A percentile compares a stretch with the other conserved stretches of the same genome.
These are phyloP conservation scores for Podilymbus podiceps DNA, from an alignment of 2,113 vertebrate species.

Conservation along the genomic window DNA sequence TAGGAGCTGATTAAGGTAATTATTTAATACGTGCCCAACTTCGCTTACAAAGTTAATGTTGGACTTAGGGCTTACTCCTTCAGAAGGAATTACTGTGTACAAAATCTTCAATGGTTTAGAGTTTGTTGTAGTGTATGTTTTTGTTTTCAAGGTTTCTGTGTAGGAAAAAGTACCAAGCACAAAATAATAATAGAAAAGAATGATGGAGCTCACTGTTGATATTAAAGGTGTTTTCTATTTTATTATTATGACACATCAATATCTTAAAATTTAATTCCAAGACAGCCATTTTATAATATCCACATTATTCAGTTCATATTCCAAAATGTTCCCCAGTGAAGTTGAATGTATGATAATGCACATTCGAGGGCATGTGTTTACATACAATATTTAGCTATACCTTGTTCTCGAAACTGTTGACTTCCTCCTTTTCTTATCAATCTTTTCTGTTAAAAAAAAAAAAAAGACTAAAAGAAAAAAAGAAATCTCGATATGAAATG, in stretches of 20 bases:
- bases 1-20: neutral
- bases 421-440: neutral
- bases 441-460: neutral
- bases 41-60: neutral
- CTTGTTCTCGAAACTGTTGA: neutral
- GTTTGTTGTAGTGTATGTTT: neutral
- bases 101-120: neutral
- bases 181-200: neutral
- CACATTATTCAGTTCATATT: constrained; percentile 1
- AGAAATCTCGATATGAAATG: neutral
- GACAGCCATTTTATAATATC: constrained; percentile 47
- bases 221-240: constrained; percentile 26
- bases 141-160: neutral
- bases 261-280: constrained; percentile 10
- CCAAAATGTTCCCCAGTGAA: neutral
- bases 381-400: neutral
- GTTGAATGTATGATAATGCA: neutral
- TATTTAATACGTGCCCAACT: neutral
- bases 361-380: neutral
- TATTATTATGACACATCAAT: constrained; percentile 31
- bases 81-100: neutral
- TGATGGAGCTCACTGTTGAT: neutral
- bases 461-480: neutral
- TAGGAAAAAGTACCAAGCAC: neutral
- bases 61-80: neutral